A percentile compares a stretch with the other conserved stretches of the same genome.
phyloP scores from a whole-genome alignment of 2,797 vertebrate species.

The Periparus ater region DNA sequence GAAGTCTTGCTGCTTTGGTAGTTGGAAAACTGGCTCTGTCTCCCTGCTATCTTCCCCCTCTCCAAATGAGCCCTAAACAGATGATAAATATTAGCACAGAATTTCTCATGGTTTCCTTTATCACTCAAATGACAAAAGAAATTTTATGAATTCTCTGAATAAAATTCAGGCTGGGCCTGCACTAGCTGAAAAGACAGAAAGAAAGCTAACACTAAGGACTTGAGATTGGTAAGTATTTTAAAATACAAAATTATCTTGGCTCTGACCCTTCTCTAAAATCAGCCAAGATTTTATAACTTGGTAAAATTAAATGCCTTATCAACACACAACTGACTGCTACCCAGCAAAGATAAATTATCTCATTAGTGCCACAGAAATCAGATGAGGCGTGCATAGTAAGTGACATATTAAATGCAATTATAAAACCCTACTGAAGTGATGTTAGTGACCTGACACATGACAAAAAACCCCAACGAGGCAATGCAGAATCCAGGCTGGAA shows the following conservation, averaged over 20 bases:
- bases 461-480: not conserved
- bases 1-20: not conserved
- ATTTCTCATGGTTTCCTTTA: not conserved
- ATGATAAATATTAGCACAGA: not conserved
- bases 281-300: not conserved
- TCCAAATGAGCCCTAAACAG: not conserved
- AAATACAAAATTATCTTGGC: slow-evolving; percentile 18
- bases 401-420: slow-evolving; percentile 65
- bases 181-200: not conserved
- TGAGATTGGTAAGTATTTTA: not conserved
- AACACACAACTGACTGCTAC: slow-evolving; percentile 43
- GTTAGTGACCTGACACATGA: slow-evolving; percentile 53
- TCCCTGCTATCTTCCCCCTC: not conserved
- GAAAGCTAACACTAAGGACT: not conserved
- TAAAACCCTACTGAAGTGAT: slow-evolving; percentile 59
- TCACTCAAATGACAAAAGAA: not conserved
- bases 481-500: not conserved
- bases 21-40: not conserved
- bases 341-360: slow-evolving; percentile 58
- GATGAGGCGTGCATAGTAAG: slow-evolving; percentile 48
- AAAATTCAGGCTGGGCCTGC: not conserved
- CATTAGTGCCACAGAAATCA: slow-evolving; percentile 54
- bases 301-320: slow-evolving; percentile 52
- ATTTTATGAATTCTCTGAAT: not conserved
- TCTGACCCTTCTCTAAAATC: slow-evolving; percentile 12